Evolutionary conservation across 2,797 vertebrate genomes (phyloP), one percentile per base, ranked within the genome.

Genomic region (Hylomyscus alleni): DNA sequence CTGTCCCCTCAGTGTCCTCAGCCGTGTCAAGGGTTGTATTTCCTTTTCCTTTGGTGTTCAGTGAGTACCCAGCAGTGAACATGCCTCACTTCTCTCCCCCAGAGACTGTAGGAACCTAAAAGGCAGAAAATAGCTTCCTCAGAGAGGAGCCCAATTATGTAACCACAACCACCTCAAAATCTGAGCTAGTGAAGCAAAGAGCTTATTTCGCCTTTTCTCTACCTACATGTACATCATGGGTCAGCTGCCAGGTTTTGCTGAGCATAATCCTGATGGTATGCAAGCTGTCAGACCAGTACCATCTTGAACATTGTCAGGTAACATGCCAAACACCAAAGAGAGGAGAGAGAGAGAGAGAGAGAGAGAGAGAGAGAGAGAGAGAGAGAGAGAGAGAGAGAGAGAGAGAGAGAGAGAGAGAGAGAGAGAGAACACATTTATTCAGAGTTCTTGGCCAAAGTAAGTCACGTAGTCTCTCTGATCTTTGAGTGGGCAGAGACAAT

Each of bases 191-290:
- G 11, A 56, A 90, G 44, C 14, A 86, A 86, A 81, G 54, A 72
- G 19, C 34, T 81, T 24, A 80, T 82, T 89, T 81, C 31, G 52
- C 11, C 0, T 37, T 90, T 82, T 52, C 62, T 60, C 22, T 52
- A 3, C 3, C 10, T 2, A 3, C 6, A 17, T 2, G 31, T 17
- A 6, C 52, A 54, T 1, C 14, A 6, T 24, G 9, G 22, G 26
- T 67, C 24, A 26, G 4, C 22, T 19, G 60, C 19, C 37, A 37
- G 60, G 50, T 47, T 65, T 37, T 11, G 13, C 40, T 81, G 5
- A 37, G 15, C 47, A 54, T 58, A 37, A 50, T 95, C 1, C 1
- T 26, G 19, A 72, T 37, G 31, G 47, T 75, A 50, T 69, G 31
- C 24, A 47, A 62, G 56, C 78, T 37, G 7, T 24, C 50, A 87